These are phyloP conservation scores for Palythoa grandiflora DNA, from an alignment of 92 coral and sea anemone species.

Conservation along the genomic window DNA sequence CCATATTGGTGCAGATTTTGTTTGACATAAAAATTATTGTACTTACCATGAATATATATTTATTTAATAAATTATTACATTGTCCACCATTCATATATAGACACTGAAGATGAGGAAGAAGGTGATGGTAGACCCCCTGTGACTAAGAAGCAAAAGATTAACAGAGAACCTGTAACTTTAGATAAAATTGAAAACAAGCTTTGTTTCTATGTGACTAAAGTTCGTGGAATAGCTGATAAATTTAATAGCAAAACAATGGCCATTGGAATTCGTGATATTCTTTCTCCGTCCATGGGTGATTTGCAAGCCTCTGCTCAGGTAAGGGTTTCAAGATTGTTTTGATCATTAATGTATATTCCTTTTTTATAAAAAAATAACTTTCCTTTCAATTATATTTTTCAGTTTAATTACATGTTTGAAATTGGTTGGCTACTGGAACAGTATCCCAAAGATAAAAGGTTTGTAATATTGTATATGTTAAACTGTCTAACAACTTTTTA, in stretches of 20 bases:
- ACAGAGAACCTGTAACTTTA: slow-evolving; percentile 18
- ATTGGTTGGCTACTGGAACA: slow-evolving; percentile 90
- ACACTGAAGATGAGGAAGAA: slow-evolving; percentile 47
- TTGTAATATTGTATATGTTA: background rate
- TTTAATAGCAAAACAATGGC: slow-evolving; percentile 77
- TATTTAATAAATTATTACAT: too few relatives aligned
- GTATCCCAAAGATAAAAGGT: slow-evolving; percentile 91
- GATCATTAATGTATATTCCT: background rate
- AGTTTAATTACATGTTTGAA: slow-evolving; percentile 99
- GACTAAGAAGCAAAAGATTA: slow-evolving; percentile 68
- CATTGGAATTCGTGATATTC: slow-evolving; percentile 89
- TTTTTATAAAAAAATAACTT: background rate
- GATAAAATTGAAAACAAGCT: slow-evolving; percentile 44
- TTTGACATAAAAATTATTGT: too few relatives aligned
- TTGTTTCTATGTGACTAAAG: slow-evolving; percentile 90
- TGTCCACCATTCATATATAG: background rate
- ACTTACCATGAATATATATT: too few relatives aligned
- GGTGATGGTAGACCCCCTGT: slow-evolving; percentile 59
- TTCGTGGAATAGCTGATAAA: slow-evolving; percentile 80
- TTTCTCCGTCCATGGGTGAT: slow-evolving; percentile 92
- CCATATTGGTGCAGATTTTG: too few relatives aligned
- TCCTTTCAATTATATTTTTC: background rate
- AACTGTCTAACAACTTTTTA: background rate
- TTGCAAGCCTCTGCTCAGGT: slow-evolving; percentile 98
- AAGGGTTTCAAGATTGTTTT: background rate